These are phyloP conservation scores for Synanthedon andrenaeformis DNA, from an alignment of 2,888 invertebrate genomes.

Conservation along the genomic window DNA sequence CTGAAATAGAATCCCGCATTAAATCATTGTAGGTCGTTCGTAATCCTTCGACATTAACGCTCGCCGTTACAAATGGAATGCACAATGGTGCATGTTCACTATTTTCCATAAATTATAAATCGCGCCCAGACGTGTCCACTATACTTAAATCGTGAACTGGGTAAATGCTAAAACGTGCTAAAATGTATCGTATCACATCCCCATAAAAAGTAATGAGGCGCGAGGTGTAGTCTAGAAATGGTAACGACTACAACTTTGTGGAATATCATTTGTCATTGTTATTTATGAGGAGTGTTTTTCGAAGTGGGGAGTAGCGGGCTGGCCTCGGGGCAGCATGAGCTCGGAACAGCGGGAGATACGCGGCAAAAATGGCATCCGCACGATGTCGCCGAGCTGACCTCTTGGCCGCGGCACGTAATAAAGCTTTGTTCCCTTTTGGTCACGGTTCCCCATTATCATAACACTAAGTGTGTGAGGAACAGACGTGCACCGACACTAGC, in stretches of 20 bases:
- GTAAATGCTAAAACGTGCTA: slow-evolving; percentile 17
- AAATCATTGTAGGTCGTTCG: slow-evolving; percentile 31
- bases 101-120: slow-evolving; percentile 2
- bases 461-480: slow-evolving; percentile 36
- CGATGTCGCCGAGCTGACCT: slow-evolving; percentile 43
- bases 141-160: slow-evolving; percentile 11
- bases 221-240: slow-evolving; percentile 24
- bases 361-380: slow-evolving; percentile 47
- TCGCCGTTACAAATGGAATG: slow-evolving; percentile 9
- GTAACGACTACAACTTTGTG: slow-evolving; percentile 19
- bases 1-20: slow-evolving; percentile 25
- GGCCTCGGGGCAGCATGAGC: slow-evolving; percentile 22
- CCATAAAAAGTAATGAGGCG: slow-evolving; percentile 36
- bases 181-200: slow-evolving; percentile 23
- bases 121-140: slow-evolving; percentile 1
- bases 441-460: slow-evolving; percentile 46
- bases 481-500: slow-evolving; percentile 22
- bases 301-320: slow-evolving; percentile 22
- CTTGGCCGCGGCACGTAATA: slow-evolving; percentile 25
- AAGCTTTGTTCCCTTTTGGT: slow-evolving; percentile 37
- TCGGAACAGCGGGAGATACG: slow-evolving; percentile 36
- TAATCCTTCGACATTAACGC: slow-evolving; percentile 21
- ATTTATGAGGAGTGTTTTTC: slow-evolving; percentile 35
- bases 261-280: slow-evolving; percentile 49
- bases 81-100: slow-evolving; percentile 18